These are phyloP conservation scores for Tolmerus cingulatus DNA, from an alignment of 2,888 invertebrate species.

Conservation along the genomic window DNA sequence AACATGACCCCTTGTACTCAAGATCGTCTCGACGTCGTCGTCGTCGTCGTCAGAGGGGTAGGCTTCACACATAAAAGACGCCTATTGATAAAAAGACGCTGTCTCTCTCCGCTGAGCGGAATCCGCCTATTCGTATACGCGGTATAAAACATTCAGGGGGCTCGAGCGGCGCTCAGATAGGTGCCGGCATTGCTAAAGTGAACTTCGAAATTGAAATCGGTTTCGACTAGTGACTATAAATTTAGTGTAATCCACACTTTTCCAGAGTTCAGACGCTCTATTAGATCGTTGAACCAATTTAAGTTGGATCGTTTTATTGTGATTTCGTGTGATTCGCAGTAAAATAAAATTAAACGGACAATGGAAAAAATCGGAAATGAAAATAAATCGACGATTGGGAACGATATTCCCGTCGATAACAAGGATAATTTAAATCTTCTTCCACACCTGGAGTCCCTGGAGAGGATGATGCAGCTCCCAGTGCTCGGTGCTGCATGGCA, in stretches of 20 bases:
- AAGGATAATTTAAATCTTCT: slow-evolving; percentile 59
- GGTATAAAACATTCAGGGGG: slow-evolving; percentile 23
- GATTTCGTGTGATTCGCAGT: not conserved
- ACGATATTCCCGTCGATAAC: slow-evolving; percentile 13
- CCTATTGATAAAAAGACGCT: not conserved
- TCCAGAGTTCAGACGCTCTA: not conserved
- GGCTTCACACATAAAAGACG: not conserved
- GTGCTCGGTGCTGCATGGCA: slow-evolving; percentile 68
- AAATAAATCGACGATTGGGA: not conserved
- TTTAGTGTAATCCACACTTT: slow-evolving; percentile 1
- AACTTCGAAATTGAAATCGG: not conserved
- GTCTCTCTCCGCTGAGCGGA: not conserved
- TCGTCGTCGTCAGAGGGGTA: not conserved
- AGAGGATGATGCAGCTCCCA: slow-evolving; percentile 67
- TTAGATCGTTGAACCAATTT: slow-evolving; percentile 14
- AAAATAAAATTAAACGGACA: not conserved
- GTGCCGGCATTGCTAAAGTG: slow-evolving; percentile 32
- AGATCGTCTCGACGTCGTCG: not conserved
- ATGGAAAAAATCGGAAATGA: slow-evolving; percentile 21
- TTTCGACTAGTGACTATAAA: not conserved
- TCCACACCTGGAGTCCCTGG: slow-evolving; percentile 67
- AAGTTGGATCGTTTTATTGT: not conserved
- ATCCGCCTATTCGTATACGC: not conserved
- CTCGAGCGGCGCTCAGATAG: slow-evolving; percentile 10
- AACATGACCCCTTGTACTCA: not conserved